Conservation (phyloP, 2,113 vertebrate genomes). For the Sander lucioperca region DNA sequence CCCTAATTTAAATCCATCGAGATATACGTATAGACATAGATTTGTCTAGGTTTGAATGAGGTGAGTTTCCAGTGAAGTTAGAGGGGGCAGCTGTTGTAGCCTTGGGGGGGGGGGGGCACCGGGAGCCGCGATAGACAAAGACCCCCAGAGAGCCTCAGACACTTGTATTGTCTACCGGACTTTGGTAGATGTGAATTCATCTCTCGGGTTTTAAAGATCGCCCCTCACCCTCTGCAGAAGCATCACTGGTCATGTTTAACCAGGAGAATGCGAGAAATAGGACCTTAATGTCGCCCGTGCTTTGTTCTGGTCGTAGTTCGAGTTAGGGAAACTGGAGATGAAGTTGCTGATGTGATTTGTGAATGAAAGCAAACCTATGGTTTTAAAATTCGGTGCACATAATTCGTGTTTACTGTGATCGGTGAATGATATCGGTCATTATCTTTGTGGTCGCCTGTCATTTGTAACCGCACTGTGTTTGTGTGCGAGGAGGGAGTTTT, state of each 20-base stretch:
- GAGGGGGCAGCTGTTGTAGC: slow-evolving; percentile 52
- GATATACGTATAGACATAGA: rapidly evolving
- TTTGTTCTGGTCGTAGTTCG: slow-evolving; percentile 46
- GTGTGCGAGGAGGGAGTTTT: not conserved
- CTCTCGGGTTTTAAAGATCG: not conserved
- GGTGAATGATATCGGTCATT: not conserved
- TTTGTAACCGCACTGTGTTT: not conserved
- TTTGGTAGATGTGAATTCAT: slow-evolving; percentile 25
- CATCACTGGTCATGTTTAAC: not conserved
- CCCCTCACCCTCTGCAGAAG: too few relatives aligned
- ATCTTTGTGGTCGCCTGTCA: not conserved
- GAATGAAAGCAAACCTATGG: not conserved
- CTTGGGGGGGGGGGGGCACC: slow-evolving; percentile 32
- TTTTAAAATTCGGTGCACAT: not conserved
- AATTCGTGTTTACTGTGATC: not conserved
- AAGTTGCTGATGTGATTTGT: slow-evolving; percentile 25
- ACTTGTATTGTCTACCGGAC: slow-evolving; percentile 63
- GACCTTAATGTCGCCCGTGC: not conserved
- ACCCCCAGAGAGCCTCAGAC: slow-evolving; percentile 62
- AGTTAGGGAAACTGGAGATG: slow-evolving; percentile 20
- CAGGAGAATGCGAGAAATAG: not conserved
- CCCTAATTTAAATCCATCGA: not conserved
- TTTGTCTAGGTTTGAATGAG: rapidly evolving
- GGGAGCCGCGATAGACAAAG: slow-evolving; percentile 72
- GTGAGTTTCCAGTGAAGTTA: slow-evolving; percentile 33